Evolutionary conservation across 37 sponge, comb jelly and placozoan species (phyloP), one percentile per base, ranked within the genome.

Genomic region (Halisarca cf. caerulea): DNA sequence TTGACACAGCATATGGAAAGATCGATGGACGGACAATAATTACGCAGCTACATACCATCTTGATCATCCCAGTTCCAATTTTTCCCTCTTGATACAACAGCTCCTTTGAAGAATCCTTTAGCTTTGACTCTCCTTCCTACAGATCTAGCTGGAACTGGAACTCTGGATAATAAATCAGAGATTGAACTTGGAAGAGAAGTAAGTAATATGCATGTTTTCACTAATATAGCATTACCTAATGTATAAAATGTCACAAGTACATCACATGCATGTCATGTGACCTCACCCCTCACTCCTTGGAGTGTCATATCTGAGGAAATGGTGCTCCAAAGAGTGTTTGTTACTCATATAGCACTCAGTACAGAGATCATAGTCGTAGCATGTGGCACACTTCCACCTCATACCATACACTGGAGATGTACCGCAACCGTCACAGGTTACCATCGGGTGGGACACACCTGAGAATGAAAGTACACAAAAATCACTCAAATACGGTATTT

Each of bases 11-110:
- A n/a, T n/a, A n/a, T n/a, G n/a, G n/a, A n/a, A n/a, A n/a, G n/a
- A n/a, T n/a, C n/a, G n/a, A n/a, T n/a, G n/a, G n/a, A n/a, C n/a
- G n/a, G n/a, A n/a, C n/a, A n/a, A n/a, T n/a, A n/a, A n/a, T n/a
- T 20, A 20, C 30, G 15, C 30, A 28, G n/a, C 8, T 37, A 24
- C 89, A 81, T 69, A 92, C 97, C 97, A 79, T 97, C 97, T 57
- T 97, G 97, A 38, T 94, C 80, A 18, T 82, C 89, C 97, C 97
- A 97, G 6, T 83, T 51, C 97, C 97, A 97, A 82, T 97, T 95
- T 3, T 84, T 80, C 8, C 97, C 97, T 53, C 97, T 79, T 39
- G 74, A 61, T 11, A 97, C 97, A 35, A 85, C 86, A 69, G 97
- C 94, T 81, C 89, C 89, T 36, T 88, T 83, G 54, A 94, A 97